Evolutionary conservation across 2,113 vertebrate genomes (phyloP), one percentile per base, ranked within the genome.

Genomic region (Leptobrachium ailaonicum): DNA sequence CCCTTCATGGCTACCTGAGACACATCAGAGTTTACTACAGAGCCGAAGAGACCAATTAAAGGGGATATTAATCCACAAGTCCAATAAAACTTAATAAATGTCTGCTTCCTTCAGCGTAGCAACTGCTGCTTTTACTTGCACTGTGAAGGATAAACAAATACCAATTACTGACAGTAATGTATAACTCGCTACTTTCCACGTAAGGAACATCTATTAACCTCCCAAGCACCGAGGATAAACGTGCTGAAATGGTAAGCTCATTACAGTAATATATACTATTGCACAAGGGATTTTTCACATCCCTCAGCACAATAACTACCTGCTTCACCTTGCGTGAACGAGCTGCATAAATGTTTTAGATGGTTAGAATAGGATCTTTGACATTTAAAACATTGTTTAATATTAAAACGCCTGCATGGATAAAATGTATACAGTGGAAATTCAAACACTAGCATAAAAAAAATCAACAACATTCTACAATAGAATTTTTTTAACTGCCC

Each of bases 81-180:
- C 67, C 41, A 77, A 69, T 77, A 69, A 69, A 60, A 77, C 41
- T 53, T 67, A 72, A 54, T 72, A 79, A 72, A 79, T 73, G 69
- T 54, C 71, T 53, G 68, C 67, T 73, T 80, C 73, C 66, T 80
- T 80, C 50, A 78, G 76, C 56, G 47, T 50, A 71, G 76, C 62
- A 66, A 78, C 67, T 78, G 67, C 10, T 74, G 62, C 66, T 60
- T 62, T 41, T 56, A 72, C 62, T 74, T 50, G 41, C 71, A 81
- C 72, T 69, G 68, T 44, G 56, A 10, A 62, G 41, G 14, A 69
- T n/a, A 74, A 64, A 69, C 79, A 81, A 67, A 67, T 74, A 80
- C 66, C 50, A 81, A 75, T 75, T 50, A 69, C 72, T 69, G 79
- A 75, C 71, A 81, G 60, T 60, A 58, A 67, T 53, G 66, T 68